Conservation (phyloP, 2,888 invertebrate genomes). For the Troilus luridus region DNA sequence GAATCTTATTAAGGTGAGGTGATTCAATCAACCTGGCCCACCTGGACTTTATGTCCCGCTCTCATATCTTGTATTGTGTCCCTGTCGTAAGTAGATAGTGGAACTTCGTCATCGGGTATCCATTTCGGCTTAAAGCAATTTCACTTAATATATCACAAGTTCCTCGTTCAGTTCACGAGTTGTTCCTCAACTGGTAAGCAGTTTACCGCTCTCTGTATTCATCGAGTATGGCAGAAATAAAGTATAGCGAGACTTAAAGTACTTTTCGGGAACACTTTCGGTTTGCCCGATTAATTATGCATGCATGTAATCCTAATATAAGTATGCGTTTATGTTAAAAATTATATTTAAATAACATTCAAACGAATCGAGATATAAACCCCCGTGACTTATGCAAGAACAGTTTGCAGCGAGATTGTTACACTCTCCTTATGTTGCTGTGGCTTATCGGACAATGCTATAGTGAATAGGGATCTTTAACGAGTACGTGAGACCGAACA, state of each 20-base stretch:
- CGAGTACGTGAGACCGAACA: too few relatives aligned
- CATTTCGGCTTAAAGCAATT: not conserved
- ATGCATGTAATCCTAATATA: too few relatives aligned
- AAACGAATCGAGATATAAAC: too few relatives aligned
- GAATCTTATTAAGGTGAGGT: constrained; percentile 36
- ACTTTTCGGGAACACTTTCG: too few relatives aligned
- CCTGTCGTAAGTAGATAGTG: not conserved
- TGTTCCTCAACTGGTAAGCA: not conserved
- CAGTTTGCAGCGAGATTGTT: too few relatives aligned
- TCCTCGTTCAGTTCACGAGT: not conserved
- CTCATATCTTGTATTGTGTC: not conserved
- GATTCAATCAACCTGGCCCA: not conserved
- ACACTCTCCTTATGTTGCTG: too few relatives aligned
- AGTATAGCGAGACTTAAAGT: not conserved
- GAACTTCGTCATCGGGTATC: not conserved
- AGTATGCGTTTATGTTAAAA: too few relatives aligned
- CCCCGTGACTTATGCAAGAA: too few relatives aligned
- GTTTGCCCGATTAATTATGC: too few relatives aligned
- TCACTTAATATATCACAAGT: not conserved
- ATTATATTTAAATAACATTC: too few relatives aligned
- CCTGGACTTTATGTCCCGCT: not conserved
- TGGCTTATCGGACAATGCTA: too few relatives aligned
- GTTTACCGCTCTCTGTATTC: not conserved
- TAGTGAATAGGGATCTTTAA: too few relatives aligned
- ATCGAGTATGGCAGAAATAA: not conserved